Conservation (phyloP, 2,888 invertebrate genomes). For the Blastobasis lacticolella region DNA sequence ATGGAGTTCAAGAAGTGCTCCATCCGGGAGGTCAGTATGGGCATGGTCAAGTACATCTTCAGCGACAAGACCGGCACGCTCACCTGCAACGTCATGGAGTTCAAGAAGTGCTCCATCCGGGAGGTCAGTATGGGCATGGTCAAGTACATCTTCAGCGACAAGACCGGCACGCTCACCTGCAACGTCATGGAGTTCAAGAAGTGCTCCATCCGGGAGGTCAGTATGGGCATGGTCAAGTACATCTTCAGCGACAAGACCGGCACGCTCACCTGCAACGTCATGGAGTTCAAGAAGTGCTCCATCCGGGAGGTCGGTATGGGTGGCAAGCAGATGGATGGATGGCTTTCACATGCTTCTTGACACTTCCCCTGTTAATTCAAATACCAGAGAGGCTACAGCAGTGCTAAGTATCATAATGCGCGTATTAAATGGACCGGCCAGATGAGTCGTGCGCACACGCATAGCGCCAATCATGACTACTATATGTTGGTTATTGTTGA, state of each 20-base stretch:
- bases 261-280: conserved; percentile 96
- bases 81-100: conserved; percentile 98
- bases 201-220: conserved; percentile 83
- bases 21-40: conserved; percentile 79
- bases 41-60: conserved; percentile 98
- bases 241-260: conserved; percentile 99
- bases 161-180: conserved; percentile 97
- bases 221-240: conserved; percentile 94
- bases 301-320: conserved; percentile 78
- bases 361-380: too few species aligned
- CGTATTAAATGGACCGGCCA: too few species aligned
- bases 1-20: conserved; percentile 97
- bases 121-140: conserved; percentile 99
- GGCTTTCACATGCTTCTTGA: too few species aligned
- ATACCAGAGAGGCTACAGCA: too few species aligned
- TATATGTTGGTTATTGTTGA: too few species aligned
- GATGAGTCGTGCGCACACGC: too few species aligned
- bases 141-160: conserved; percentile 97
- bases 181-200: conserved; percentile 98
- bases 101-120: conserved; percentile 94
- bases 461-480: too few species aligned
- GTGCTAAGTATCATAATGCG: too few species aligned
- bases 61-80: conserved; percentile 93
- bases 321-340: too few species aligned
- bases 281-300: conserved; percentile 95